Conservation (phyloP, 1,140 invertebrate genomes). For the Drosophila eugracilis region DNA sequence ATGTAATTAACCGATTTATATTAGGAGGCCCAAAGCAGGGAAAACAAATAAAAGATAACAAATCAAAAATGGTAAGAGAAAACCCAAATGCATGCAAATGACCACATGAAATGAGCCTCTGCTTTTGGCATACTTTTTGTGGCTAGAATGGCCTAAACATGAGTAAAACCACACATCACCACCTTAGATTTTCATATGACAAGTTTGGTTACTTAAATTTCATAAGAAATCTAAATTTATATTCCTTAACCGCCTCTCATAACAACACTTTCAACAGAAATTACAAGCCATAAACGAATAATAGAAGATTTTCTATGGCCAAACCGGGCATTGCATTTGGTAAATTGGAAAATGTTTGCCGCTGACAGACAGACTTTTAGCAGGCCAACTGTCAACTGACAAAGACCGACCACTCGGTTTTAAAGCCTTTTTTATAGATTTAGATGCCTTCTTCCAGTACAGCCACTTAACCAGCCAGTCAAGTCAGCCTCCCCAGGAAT, state of each 20-base stretch:
- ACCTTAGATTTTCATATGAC: neutral
- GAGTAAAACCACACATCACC: constrained; percentile 2
- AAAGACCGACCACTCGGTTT: neutral
- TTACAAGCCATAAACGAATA: neutral
- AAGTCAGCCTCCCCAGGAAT: too few species aligned
- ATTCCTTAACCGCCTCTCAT: neutral
- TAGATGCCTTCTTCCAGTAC: constrained; percentile 32
- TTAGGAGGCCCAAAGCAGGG: too few species aligned
- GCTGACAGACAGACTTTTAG: constrained; percentile 2
- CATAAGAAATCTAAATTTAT: too few species aligned
- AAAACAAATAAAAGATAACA: neutral
- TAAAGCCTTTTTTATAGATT: constrained; percentile 49
- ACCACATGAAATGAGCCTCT: constrained; percentile 33
- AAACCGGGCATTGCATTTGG: neutral
- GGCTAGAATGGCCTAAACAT: constrained; percentile 11
- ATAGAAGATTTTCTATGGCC: constrained; percentile 4
- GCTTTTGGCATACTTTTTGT: constrained; percentile 53
- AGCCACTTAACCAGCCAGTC: constrained; percentile 10
- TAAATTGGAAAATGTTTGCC: constrained; percentile 41
- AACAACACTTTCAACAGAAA: neutral
- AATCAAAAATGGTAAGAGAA: neutral
- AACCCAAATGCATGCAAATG: constrained; percentile 7
- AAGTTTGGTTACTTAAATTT: neutral
- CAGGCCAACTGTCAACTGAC: constrained; percentile 19
- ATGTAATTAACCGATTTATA: constrained; percentile 58